A percentile compares a stretch with the other conserved stretches of the same genome.
These are phyloP conservation scores for Anticlea derivata DNA, from an alignment of 2,888 invertebrate species.

Conservation along the genomic window DNA sequence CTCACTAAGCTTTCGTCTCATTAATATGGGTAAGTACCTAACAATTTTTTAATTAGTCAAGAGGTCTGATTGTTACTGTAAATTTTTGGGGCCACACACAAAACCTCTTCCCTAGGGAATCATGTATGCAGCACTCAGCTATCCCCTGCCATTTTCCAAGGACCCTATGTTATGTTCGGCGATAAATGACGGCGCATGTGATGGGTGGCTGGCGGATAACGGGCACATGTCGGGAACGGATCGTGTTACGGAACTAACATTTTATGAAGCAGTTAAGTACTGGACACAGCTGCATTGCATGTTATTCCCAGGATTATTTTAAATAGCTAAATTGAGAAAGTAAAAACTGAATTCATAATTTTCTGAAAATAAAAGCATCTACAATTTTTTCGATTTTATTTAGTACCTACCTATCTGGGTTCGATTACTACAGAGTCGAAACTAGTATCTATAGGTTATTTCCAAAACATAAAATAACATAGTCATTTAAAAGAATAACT, in stretches of 20 bases:
- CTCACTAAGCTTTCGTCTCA: constrained; percentile 1
- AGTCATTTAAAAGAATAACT: too few relatives aligned
- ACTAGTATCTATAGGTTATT: too few relatives aligned
- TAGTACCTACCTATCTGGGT: too few relatives aligned
- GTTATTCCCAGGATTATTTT: background rate
- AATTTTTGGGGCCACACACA: background rate
- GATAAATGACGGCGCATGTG: too few relatives aligned
- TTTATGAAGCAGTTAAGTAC: too few relatives aligned
- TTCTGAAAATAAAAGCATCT: too few relatives aligned
- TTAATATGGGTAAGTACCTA: background rate
- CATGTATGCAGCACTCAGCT: background rate
- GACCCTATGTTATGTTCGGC: background rate
- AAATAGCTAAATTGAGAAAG: background rate
- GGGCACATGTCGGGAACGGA: background rate
- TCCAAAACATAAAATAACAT: too few relatives aligned
- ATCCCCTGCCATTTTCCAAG: constrained; percentile 10
- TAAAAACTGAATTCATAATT: too few relatives aligned
- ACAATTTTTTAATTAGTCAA: background rate
- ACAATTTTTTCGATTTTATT: too few relatives aligned
- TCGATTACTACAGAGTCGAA: too few relatives aligned
- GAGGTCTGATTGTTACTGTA: background rate
- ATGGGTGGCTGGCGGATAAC: background rate
- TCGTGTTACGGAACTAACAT: constrained; percentile 6
- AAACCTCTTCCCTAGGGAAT: constrained; percentile 10
- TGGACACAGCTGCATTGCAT: background rate